Base-by-base conservation (phyloP, 2,888 invertebrate species). In the Caenorhabditis afra region DNA sequence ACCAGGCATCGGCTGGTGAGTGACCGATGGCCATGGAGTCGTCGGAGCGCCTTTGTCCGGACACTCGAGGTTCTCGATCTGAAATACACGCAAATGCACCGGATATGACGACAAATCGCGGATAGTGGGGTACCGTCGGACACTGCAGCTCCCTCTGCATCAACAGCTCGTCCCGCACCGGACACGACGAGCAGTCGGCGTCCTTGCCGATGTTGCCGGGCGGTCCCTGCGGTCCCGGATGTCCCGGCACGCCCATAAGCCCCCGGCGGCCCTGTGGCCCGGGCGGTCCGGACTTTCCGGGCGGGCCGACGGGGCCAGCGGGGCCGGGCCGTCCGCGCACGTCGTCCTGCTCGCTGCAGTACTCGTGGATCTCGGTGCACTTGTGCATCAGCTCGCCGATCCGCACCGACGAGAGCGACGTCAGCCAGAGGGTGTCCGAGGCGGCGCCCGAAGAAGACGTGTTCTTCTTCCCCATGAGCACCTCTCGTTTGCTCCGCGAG, bases 361-460 rank as follows among this genome's bases (percentile, higher is more conserved):
- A 90, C 44, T 87, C 78, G 64, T 90, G 90, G 4, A 90, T 66
- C 18, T 87, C 87, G 20, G 87, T 64, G 66, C 90, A 90, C 67
- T 88, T 86, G 29, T 86, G 84, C 66, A 90, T 75, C 47, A 90
- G 74, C 37, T 88, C 88, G 62, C 83, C 77, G 66, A 88, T 87
- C 71, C 84, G 84, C 39, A 86, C 82, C 37, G 76, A 81, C 3
- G 86, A 86, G 8, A 86, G 66, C 1, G 86, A 86, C 0, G 86
- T 83, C 55, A 86, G 68, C 86, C 86, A 86, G 2, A 86, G 75
- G 20, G 62, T 64, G 35, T 79, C 79, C 3, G 74, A 68, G 3
- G 67, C 35, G 45, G n/a, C n/a, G n/a, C n/a, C n/a, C n/a, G n/a
- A n/a, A n/a, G n/a, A n/a, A n/a, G n/a, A n/a, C n/a, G 71, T 77